These are phyloP conservation scores for Mamestra brassicae DNA, from an alignment of 2,888 invertebrate genomes.

Conservation along the genomic window DNA sequence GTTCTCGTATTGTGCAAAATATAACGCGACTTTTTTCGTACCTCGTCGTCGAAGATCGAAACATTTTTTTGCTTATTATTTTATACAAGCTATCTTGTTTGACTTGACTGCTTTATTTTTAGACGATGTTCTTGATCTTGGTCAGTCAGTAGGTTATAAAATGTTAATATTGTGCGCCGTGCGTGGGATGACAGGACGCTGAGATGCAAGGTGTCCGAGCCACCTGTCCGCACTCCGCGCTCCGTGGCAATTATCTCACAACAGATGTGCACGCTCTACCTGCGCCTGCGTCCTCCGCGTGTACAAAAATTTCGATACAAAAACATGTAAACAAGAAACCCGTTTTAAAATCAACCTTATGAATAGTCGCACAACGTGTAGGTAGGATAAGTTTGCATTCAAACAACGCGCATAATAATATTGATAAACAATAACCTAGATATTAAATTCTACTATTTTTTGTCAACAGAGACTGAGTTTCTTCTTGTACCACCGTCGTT, in stretches of 20 bases:
- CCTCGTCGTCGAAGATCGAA: constrained; percentile 68
- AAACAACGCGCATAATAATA: constrained; percentile 20
- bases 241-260: constrained; percentile 85
- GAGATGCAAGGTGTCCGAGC: constrained; percentile 86
- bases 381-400: constrained; percentile 15
- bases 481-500: constrained; percentile 93
- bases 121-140: constrained; percentile 31
- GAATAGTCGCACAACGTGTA: constrained; percentile 35
- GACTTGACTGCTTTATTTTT: constrained; percentile 37
- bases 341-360: constrained; percentile 59
- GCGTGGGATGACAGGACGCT: constrained; percentile 71
- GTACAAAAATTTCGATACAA: constrained; percentile 64
- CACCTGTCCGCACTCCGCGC: constrained; percentile 87
- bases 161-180: constrained; percentile 46
- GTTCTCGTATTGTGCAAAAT: constrained; percentile 87
- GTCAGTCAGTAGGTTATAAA: constrained; percentile 46
- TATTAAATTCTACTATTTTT: constrained; percentile 52
- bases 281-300: constrained; percentile 73
- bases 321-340: constrained; percentile 75
- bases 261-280: constrained; percentile 87
- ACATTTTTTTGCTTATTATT: constrained; percentile 54
- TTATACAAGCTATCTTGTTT: constrained; percentile 32
- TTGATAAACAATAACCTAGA: constrained; percentile 7
- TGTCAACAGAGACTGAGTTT: constrained; percentile 93
- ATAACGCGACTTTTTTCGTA: constrained; percentile 82